Conservation (phyloP, 2,113 vertebrate species). For the Festucalex cinctus region DNA sequence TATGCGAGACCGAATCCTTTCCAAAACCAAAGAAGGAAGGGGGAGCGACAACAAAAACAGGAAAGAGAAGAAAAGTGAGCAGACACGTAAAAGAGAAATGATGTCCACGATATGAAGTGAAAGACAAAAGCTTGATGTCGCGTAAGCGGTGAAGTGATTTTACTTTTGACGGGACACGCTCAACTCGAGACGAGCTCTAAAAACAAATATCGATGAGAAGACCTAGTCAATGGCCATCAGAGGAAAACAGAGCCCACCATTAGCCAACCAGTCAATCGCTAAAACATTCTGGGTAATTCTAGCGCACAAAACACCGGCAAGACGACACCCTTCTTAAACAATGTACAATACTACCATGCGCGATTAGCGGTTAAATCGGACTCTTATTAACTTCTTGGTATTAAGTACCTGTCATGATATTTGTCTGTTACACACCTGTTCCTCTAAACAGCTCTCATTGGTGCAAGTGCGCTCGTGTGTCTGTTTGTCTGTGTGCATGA, state of each 20-base stretch:
- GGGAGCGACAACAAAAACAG: constrained; percentile 70
- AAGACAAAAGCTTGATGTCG: constrained; percentile 59
- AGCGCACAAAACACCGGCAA: constrained; percentile 72
- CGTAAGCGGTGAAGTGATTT: not conserved
- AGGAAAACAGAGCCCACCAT: constrained; percentile 77
- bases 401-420: not conserved
- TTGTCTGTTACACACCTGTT: constrained; percentile 28
- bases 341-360: constrained; percentile 13
- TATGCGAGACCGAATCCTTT: constrained; percentile 85
- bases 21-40: constrained; percentile 65
- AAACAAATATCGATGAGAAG: constrained; percentile 72
- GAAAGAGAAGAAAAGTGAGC: constrained; percentile 56
- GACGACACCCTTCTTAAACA: constrained; percentile 66
- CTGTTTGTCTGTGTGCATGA: constrained; percentile 17
- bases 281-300: constrained; percentile 76
- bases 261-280: constrained; percentile 77
- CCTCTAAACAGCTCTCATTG: constrained; percentile 58
- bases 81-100: constrained; percentile 54
- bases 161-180: constrained; percentile 6
- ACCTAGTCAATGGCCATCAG: constrained; percentile 77
- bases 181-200: constrained; percentile 53
- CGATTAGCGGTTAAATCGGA: not conserved
- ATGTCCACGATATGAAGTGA: constrained; percentile 8
- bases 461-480: constrained; percentile 30
- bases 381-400: constrained; percentile 14